Evolutionary conservation across 2,888 invertebrate species (phyloP), one percentile per base, ranked within the genome.

Genomic region (Abrostola tripartita): DNA sequence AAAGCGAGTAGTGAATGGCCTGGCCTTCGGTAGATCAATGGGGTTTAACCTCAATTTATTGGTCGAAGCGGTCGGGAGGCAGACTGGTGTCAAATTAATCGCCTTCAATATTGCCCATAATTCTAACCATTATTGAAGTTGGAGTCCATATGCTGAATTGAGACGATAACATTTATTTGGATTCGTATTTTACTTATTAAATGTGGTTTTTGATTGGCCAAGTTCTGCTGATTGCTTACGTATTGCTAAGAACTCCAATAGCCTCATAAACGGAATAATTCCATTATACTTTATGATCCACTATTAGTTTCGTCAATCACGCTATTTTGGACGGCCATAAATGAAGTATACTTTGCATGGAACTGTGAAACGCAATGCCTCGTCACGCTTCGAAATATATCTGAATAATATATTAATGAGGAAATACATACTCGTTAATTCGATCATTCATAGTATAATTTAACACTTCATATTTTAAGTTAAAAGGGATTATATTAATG

Each of bases 1-100:
- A 69, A 47, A 65, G 61, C 55, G 60, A 42, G 53, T 65, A 59
- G 61, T 72, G 70, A 74, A 72, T 72, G 65, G 70, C 65, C 65
- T 52, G 65, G 55, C 60, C 65, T 74, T 65, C 61, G 38, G 41
- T 53, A 74, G 74, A 72, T 74, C 72, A 72, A 74, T 72, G 61
- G 74, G 74, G 58, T 61, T 72, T 65, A 72, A 69, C 74, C 72
- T 69, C 74, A 74, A 72, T 72, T 72, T 72, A 72, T 74, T 72
- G 72, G 65, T 74, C 61, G 61, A 59, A 72, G 74, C 52, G 74
- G 70, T 57, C 70, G 58, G 52, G 65, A 74, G 70, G 72, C 61
- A 69, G 74, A 42, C 60, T 72, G 57, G 58, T 72, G 74, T 72
- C 72, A 59, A 72, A 74, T 72, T 74, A 72, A 72, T 72, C 74